These are phyloP conservation scores for Gobius niger DNA, from an alignment of 2,113 vertebrate genomes.

Conservation along the genomic window DNA sequence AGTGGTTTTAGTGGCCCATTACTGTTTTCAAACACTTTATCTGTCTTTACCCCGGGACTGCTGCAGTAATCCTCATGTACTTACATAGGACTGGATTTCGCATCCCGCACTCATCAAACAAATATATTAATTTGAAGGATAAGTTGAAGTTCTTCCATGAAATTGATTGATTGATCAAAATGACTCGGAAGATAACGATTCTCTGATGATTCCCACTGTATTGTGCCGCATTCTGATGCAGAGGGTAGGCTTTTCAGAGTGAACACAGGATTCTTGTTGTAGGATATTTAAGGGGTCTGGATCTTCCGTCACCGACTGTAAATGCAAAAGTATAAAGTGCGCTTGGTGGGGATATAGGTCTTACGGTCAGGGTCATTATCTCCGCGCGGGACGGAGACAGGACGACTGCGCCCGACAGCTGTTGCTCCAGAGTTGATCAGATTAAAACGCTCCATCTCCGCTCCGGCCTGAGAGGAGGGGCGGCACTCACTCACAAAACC, in stretches of 20 bases:
- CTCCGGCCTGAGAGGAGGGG: not conserved
- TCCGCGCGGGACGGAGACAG: not conserved
- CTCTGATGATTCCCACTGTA: too few relatives aligned
- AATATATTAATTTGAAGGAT: not conserved
- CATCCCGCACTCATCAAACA: not conserved
- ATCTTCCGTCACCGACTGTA: not conserved
- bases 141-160: too few relatives aligned
- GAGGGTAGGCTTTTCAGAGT: too few relatives aligned
- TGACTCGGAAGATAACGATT: too few relatives aligned
- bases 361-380: not conserved
- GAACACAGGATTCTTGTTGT: not conserved
- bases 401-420: slow-evolving; percentile 5
- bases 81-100: not conserved
- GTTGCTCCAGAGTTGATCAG: slow-evolving; percentile 7
- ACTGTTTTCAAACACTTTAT: slow-evolving; percentile 1
- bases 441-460: slow-evolving; percentile 4
- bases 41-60: not conserved
- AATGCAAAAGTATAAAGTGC: not conserved
- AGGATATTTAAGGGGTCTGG: not conserved
- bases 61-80: not conserved
- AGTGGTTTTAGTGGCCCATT: slow-evolving; percentile 1
- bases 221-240: too few relatives aligned
- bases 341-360: not conserved
- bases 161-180: too few relatives aligned
- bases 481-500: not conserved